Evolutionary conservation across 2,113 vertebrate species (phyloP), one percentile per base, ranked within the genome.

Genomic region (Petrocephalus microphthalmus): DNA sequence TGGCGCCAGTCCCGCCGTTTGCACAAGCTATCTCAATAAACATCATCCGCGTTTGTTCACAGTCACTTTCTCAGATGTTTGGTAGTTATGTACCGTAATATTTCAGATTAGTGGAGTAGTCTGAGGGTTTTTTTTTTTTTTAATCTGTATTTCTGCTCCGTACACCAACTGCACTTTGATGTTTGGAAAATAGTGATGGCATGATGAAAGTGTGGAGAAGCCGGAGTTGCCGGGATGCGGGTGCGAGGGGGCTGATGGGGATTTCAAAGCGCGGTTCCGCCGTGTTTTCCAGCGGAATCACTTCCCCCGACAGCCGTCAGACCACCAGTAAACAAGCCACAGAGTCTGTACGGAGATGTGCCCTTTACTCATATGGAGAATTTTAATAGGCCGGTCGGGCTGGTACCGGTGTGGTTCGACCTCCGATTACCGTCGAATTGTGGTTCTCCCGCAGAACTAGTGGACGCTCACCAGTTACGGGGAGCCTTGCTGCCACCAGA

Each of bases 201-300:
- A 19, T 78, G 91, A 91, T 92, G 91, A 91, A 91, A 93, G 92
- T 90, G 91, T 88, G 88, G 83, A 81, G 89, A 88, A 90, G 42
- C 56, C 89, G 47, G 88, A 93, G 92, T 90, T 92, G 33, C 33
- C 71, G 19, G 71, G 15, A 78, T 78, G 71, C 71, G 0, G 33
- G 29, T 37, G 37, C 93, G 91, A 93, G 93, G 93, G 89, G 92
- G 92, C 92, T 88, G 89, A 87, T 90, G 89, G 91, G 89, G 91
- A 90, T 92, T 92, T 94, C 56, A 88, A 88, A 86, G 88, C 82
- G 51, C 7, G 71, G 71, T 42, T 78, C 60, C 47, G 29, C 86
- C 67, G 42, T 20, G 45, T 51, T 11, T 74, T 49, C 5, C 15
- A 78, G 47, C 1, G 47, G 49, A 87, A 47, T 45, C 60, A 52